Evolutionary conservation across 2,888 invertebrate genomes (phyloP).

Genomic region (Allygus modestus): DNA sequence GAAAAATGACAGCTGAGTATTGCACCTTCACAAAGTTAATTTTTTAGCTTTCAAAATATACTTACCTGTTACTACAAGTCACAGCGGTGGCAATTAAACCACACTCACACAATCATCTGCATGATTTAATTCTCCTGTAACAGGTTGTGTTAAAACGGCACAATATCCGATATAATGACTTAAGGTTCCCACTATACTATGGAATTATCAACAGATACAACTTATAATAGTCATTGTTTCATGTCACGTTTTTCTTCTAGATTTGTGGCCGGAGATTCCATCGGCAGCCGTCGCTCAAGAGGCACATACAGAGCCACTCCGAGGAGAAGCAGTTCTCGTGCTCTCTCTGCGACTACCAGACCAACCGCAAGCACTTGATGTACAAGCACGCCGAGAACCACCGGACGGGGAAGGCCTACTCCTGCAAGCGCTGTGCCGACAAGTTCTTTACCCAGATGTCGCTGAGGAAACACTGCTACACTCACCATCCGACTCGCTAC

Average conservation of each 20-base stretch:
- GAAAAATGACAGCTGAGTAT: no score
- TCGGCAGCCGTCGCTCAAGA: slow-evolving; percentile 13
- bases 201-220: no score
- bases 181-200: no score
- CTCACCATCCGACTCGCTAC: neutral
- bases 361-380: slow-evolving; percentile 41
- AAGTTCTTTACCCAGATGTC: slow-evolving; percentile 30
- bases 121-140: no score
- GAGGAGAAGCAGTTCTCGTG: slow-evolving; percentile 29
- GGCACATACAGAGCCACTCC: slow-evolving; percentile 4
- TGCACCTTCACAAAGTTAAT: no score
- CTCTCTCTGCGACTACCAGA: slow-evolving; percentile 21
- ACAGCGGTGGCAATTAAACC: no score
- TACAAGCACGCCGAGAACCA: slow-evolving; percentile 13
- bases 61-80: no score
- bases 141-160: no score
- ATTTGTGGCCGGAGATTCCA: slow-evolving; percentile 12
- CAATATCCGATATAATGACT: no score
- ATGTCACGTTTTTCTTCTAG: neutral
- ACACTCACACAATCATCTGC: no score
- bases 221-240: no score
- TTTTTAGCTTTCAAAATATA: no score
- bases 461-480: slow-evolving; percentile 5
- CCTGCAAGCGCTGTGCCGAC: neutral
- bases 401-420: neutral